Conservation (phyloP, 1,140 invertebrate genomes). For the Hypothenemus hampei region DNA sequence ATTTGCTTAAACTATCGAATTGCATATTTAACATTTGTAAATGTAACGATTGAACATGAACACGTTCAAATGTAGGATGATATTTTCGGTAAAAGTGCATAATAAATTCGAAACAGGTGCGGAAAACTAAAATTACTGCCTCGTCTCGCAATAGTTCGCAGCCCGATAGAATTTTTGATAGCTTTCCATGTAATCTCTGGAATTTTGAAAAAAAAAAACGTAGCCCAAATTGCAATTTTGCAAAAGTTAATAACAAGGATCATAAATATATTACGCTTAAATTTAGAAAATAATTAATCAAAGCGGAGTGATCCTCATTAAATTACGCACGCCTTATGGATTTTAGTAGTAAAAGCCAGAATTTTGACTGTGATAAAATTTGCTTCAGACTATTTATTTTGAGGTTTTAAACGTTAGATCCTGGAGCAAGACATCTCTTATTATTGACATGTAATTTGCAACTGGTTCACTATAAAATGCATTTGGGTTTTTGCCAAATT, state of each 20-base stretch:
- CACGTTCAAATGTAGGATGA: too few species aligned
- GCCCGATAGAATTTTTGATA: conserved; percentile 5
- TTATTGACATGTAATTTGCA: too few species aligned
- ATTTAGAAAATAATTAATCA: neutral
- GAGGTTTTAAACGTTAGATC: too few species aligned
- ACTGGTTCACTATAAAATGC: too few species aligned
- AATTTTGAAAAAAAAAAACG: neutral
- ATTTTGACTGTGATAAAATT: neutral
- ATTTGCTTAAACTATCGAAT: too few species aligned
- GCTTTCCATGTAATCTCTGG: conserved; percentile 2
- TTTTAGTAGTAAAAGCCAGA: neutral
- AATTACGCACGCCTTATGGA: neutral
- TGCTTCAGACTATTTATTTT: too few species aligned
- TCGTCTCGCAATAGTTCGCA: neutral
- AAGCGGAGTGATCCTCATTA: neutral
- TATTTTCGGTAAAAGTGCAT: conserved; percentile 8
- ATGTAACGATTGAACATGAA: too few species aligned
- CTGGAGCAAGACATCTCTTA: too few species aligned
- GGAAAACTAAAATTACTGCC: conserved; percentile 6
- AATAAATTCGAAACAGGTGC: conserved; percentile 15
- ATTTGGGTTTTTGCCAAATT: too few species aligned
- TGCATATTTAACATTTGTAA: too few species aligned
- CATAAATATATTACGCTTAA: conserved; percentile 1
- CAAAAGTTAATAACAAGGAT: conserved; percentile 4
- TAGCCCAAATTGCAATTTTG: neutral